These are phyloP conservation scores for Drosophila prostipennis DNA, from an alignment of 2,888 invertebrate species.

Conservation along the genomic window DNA sequence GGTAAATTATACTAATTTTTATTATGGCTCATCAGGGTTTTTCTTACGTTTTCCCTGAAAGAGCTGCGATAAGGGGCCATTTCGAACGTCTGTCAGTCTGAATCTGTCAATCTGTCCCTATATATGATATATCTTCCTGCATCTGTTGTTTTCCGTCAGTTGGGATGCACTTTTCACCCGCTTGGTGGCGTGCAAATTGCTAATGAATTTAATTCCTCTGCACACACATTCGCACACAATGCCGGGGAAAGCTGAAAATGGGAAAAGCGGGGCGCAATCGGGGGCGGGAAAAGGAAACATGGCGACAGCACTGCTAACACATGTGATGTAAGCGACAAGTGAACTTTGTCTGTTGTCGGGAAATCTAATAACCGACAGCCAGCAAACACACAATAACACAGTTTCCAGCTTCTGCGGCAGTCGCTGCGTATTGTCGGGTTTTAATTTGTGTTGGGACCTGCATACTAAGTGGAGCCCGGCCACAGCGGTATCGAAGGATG, in stretches of 20 bases:
- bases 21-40: neutral
- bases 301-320: constrained; percentile 31
- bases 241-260: neutral
- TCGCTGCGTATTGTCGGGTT: constrained; percentile 41
- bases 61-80: neutral
- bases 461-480: constrained; percentile 65
- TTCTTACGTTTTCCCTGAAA: neutral
- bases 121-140: neutral
- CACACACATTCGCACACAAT: constrained; percentile 8
- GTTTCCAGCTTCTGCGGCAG: constrained; percentile 18
- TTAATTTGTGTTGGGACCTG: constrained; percentile 72
- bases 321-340: constrained; percentile 42
- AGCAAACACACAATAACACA: constrained; percentile 55
- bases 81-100: neutral
- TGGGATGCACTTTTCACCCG: constrained; percentile 28
- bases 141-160: constrained; percentile 13
- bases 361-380: constrained; percentile 70
- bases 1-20: neutral
- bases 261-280: too few relatives aligned
- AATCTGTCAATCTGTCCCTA: constrained; percentile 1
- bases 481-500: constrained; percentile 4
- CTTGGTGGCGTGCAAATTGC: constrained; percentile 41
- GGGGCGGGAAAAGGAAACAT: constrained; percentile 19
- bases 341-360: constrained; percentile 60
- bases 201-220: constrained; percentile 52